Conservation (phyloP, 2,797 vertebrate species). For the Cyclura pinguis region DNA sequence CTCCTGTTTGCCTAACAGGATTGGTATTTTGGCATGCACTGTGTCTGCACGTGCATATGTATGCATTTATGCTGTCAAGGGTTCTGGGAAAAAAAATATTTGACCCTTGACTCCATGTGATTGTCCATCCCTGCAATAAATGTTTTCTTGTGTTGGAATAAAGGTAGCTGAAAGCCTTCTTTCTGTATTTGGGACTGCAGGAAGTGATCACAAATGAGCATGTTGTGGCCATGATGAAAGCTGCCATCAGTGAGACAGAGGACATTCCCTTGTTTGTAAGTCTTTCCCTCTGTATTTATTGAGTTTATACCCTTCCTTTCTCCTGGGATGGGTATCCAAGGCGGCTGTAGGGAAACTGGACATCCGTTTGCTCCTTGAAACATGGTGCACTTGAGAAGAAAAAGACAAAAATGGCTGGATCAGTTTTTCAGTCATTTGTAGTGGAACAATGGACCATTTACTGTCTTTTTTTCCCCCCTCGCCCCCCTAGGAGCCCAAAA, state of each 20-base stretch:
- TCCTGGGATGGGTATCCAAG: no score
- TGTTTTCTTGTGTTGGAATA: accelerated
- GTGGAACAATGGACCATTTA: neutral
- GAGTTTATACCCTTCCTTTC: no score
- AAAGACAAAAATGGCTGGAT: neutral
- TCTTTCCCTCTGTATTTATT: conserved; percentile 42
- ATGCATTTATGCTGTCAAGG: no score
- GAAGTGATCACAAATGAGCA: conserved; percentile 96
- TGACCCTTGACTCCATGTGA: no score
- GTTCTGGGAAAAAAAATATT: no score
- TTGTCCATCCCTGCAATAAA: no score
- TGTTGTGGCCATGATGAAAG: conserved; percentile 98
- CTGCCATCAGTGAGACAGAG: conserved; percentile 92
- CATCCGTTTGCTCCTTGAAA: no score
- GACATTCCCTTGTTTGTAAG: conserved; percentile 93
- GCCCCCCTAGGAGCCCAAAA: conserved; percentile 90
- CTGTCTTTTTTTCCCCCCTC: neutral
- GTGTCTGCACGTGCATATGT: no score
- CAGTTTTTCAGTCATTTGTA: neutral
- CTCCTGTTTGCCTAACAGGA: no score
- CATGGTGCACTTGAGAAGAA: no score
- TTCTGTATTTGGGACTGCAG: conserved; percentile 74
- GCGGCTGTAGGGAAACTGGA: neutral
- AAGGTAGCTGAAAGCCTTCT: accelerated
- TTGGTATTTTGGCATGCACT: no score